Conservation (phyloP, 2,797 vertebrate genomes). For the Lophius americanus region DNA sequence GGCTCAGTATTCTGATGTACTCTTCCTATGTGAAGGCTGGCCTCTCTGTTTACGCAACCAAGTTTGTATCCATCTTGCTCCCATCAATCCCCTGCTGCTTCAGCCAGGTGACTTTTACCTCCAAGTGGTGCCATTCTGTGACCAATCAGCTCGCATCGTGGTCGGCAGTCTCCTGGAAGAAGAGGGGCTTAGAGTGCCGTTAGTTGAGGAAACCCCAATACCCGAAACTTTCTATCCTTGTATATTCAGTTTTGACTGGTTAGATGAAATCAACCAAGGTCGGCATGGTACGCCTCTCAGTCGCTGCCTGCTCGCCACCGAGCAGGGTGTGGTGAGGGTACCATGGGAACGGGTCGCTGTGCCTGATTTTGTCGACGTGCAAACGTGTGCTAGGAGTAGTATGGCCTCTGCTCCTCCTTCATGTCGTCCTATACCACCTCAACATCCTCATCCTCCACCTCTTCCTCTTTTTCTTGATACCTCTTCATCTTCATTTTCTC, state of each 20-base stretch:
- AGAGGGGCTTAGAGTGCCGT: constrained; percentile 59
- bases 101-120: constrained; percentile 90
- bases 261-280: constrained; percentile 81
- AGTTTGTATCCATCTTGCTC: constrained; percentile 86
- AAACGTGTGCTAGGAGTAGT: constrained; percentile 57
- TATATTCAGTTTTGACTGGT: constrained; percentile 86
- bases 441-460: constrained; percentile 44
- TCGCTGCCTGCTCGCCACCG: constrained; percentile 85
- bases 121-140: constrained; percentile 82
- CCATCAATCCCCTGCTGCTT: constrained; percentile 83
- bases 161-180: constrained; percentile 86
- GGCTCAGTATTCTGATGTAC: constrained; percentile 83
- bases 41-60: constrained; percentile 87
- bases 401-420: constrained; percentile 64
- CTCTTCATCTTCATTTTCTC: constrained; percentile 26
- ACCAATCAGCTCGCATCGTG: constrained; percentile 78
- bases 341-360: constrained; percentile 85
- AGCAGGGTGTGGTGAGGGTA: constrained; percentile 83
- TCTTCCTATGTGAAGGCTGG: constrained; percentile 91
- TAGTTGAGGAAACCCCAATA: constrained; percentile 83
- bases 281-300: constrained; percentile 76
- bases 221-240: constrained; percentile 78
- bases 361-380: constrained; percentile 83
- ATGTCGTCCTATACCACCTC: constrained; percentile 43
- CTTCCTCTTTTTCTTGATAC: constrained; percentile 33